phyloP scores from a whole-genome alignment of 2,888 invertebrate species.

The Drosophila borborema region DNA sequence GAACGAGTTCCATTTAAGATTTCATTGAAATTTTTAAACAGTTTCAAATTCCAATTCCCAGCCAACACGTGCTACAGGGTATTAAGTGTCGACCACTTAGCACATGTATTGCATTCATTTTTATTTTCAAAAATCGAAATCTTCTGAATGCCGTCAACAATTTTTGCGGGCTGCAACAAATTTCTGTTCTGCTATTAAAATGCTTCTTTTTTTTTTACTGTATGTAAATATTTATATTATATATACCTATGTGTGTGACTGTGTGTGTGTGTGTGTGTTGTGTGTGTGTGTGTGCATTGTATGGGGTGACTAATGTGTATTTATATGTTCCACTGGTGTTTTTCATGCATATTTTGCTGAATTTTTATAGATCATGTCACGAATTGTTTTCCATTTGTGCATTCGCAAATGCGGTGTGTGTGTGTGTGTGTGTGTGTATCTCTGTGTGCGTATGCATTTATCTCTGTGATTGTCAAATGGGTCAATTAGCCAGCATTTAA shows the following conservation, averaged over 20 bases:
- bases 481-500: conserved; percentile 44
- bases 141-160: conserved; percentile 55
- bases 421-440: conserved; percentile 1
- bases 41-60: neutral
- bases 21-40: neutral
- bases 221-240: conserved; percentile 54
- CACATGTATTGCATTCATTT: conserved; percentile 27
- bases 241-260: neutral
- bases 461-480: conserved; percentile 46
- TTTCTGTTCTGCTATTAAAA: conserved; percentile 62
- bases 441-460: conserved; percentile 6
- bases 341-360: conserved; percentile 18
- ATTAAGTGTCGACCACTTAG: conserved; percentile 14
- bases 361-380: conserved; percentile 66
- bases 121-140: conserved; percentile 57
- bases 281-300: conserved; percentile 15
- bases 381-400: conserved; percentile 63
- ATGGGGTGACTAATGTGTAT: conserved; percentile 56
- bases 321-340: conserved; percentile 48
- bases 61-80: conserved; percentile 14
- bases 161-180: conserved; percentile 43
- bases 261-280: neutral
- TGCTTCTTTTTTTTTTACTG: conserved; percentile 39
- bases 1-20: neutral
- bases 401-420: conserved; percentile 1